Base-by-base conservation (phyloP, 2,797 vertebrate genomes). In the Sternotherus odoratus region DNA sequence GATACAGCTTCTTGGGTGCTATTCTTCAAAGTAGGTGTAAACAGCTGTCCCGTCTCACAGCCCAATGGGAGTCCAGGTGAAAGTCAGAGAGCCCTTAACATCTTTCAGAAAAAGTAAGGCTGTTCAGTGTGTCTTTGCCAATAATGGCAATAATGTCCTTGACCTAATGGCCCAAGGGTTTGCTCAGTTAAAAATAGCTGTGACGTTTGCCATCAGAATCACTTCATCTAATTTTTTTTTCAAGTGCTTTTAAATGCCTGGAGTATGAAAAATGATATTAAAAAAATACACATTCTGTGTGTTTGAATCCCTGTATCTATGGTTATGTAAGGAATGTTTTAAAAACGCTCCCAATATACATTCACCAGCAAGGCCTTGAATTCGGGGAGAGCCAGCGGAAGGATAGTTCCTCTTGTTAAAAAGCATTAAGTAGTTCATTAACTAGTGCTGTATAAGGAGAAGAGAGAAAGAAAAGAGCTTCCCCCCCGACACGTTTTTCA, bases 381-480 rank as follows among this genome's bases (percentile, higher is more conserved):
- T 92, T 84, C 72, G 85, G 54, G 39, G 77, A 79, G 72, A 93
- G 83, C 93, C 91, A 95, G 86, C 91, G 87, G 94, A 82, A 89
- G 88, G 94, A 63, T 10, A 83, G 63, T 82, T 92, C 39, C 92
- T 92, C 79, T 90, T 63, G 85, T 54, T 56, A 74, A 33, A 24
- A 39, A 1, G 4, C 92, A 72, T 81, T 90, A 51, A 90, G 72
- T 85, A 94, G 89, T 79, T 95, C 1, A 0, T 89, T 91, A 89
- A 43, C 16, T 83, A 50, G 82, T 92, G 77, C 85, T 84, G 83
- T 82, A 72, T 85, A 63, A 12, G 43, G 51, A 88, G 63, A 93
- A n/a, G n/a, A n/a, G n/a, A n/a, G 85, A 74, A 79, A 74, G 90
- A 81, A 90, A 87, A 85, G 86, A 28, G 80, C 85, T 50, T 89